Conservation (phyloP, 2,888 invertebrate species). For the Cabera pusaria region DNA sequence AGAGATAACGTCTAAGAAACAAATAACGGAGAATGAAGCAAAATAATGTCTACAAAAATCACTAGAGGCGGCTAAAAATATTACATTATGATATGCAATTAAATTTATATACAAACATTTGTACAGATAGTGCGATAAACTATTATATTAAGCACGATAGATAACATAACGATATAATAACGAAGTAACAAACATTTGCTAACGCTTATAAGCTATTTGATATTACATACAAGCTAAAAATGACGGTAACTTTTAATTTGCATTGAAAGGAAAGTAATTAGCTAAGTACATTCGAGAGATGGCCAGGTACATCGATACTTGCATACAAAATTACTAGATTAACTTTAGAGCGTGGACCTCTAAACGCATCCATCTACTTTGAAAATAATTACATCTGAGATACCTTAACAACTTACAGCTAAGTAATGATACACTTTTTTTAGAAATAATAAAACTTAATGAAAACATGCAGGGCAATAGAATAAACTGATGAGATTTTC, state of each 20-base stretch:
- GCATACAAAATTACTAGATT: constrained; percentile 32
- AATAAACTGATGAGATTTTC: too few species aligned
- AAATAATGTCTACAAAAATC: constrained; percentile 28
- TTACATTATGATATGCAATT: constrained; percentile 68
- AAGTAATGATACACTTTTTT: too few species aligned
- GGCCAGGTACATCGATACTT: constrained; percentile 33
- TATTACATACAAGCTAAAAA: constrained; percentile 23
- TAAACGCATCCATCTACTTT: too few species aligned
- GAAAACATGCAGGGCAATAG: too few species aligned
- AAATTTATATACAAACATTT: constrained; percentile 63
- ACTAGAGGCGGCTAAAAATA: constrained; percentile 34
- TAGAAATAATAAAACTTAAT: too few species aligned
- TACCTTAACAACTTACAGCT: too few species aligned
- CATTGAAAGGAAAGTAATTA: constrained; percentile 13
- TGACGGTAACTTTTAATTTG: constrained; percentile 9
- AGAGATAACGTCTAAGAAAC: constrained; percentile 31
- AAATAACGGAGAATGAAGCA: constrained; percentile 28
- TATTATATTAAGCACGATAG: constrained; percentile 12
- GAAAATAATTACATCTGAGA: too few species aligned
- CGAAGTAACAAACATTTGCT: not conserved
- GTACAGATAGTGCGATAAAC: constrained; percentile 43
- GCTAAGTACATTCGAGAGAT: constrained; percentile 23
- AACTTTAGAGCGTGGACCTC: constrained; percentile 24
- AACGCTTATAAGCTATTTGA: constrained; percentile 12
- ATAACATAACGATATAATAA: constrained; percentile 4